These are phyloP conservation scores for Cyphomyrus discorhynchus DNA, from an alignment of 2,113 vertebrate genomes.

Conservation along the genomic window DNA sequence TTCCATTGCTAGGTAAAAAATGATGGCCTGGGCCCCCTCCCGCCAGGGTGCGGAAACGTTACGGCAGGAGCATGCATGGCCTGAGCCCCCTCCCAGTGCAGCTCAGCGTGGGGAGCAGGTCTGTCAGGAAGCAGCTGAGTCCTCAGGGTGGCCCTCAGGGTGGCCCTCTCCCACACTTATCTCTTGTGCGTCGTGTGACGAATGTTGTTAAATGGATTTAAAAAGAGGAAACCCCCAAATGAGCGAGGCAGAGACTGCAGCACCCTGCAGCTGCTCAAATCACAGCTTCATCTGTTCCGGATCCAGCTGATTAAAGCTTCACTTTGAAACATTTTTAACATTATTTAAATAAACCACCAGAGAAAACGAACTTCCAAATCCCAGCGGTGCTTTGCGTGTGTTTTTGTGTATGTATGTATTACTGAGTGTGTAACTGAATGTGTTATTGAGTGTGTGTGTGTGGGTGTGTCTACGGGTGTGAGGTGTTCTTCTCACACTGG, in stretches of 20 bases:
- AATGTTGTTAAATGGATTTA: neutral
- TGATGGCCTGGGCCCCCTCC: neutral
- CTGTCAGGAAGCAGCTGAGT: neutral
- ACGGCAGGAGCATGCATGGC: neutral
- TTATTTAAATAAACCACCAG: neutral
- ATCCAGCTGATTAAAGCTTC: neutral
- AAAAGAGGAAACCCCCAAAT: neutral
- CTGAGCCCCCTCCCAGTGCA: neutral
- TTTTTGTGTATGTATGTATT: neutral
- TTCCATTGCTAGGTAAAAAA: constrained; percentile 28
- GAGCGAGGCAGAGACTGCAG: neutral
- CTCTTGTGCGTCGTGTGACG: neutral
- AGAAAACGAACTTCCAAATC: constrained; percentile 27
- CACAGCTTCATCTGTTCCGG: neutral
- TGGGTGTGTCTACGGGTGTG: no score
- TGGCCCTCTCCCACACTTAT: neutral
- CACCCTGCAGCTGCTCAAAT: neutral
- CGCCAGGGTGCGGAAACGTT: neutral
- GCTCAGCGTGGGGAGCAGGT: neutral
- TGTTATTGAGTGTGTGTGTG: neutral
- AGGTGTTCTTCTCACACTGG: neutral
- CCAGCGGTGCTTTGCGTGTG: neutral
- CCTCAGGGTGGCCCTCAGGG: neutral
- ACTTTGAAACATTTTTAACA: neutral
- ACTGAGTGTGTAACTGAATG: neutral